phyloP scores from a whole-genome alignment of 2,113 vertebrate genomes.

The Perca schrenkii region DNA sequence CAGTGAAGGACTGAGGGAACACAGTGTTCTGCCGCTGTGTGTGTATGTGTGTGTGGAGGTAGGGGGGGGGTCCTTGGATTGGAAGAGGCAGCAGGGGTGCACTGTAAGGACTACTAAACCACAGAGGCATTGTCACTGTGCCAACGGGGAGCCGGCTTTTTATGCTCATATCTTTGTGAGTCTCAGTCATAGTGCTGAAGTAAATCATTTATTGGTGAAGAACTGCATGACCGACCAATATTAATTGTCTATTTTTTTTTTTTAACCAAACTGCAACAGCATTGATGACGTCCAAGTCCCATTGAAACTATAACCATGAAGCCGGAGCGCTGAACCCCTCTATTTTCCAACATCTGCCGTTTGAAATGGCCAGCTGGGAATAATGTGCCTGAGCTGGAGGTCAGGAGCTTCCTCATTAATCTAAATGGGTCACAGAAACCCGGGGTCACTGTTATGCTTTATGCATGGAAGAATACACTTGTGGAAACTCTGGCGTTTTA shows the following conservation, averaged over 20 bases:
- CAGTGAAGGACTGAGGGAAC: slow-evolving; percentile 53
- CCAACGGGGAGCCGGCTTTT: slow-evolving; percentile 46
- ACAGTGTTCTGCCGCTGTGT: slow-evolving; percentile 51
- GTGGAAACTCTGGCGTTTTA: slow-evolving; percentile 31
- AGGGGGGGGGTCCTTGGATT: slow-evolving; percentile 39
- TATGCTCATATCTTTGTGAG: slow-evolving; percentile 57
- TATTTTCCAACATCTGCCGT: slow-evolving; percentile 66
- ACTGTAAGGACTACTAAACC: slow-evolving; percentile 68
- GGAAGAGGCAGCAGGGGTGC: slow-evolving; percentile 54
- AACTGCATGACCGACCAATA: neutral
- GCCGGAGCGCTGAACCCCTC: slow-evolving; percentile 14
- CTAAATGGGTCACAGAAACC: slow-evolving; percentile 47
- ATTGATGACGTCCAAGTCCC: slow-evolving; percentile 42
- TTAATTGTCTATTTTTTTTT: neutral
- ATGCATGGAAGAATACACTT: slow-evolving; percentile 22
- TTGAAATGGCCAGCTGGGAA: slow-evolving; percentile 55
- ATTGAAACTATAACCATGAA: slow-evolving; percentile 10
- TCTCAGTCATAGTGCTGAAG: neutral
- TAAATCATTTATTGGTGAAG: neutral
- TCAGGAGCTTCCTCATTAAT: slow-evolving; percentile 49
- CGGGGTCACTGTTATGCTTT: slow-evolving; percentile 42
- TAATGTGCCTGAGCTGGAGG: slow-evolving; percentile 42
- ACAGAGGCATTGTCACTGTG: slow-evolving; percentile 53
- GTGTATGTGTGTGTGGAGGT: slow-evolving; percentile 30
- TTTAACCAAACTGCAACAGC: slow-evolving; percentile 24